phyloP scores from a whole-genome alignment of 1,140 invertebrate species.

The Pseudomyrmex gracilis region DNA sequence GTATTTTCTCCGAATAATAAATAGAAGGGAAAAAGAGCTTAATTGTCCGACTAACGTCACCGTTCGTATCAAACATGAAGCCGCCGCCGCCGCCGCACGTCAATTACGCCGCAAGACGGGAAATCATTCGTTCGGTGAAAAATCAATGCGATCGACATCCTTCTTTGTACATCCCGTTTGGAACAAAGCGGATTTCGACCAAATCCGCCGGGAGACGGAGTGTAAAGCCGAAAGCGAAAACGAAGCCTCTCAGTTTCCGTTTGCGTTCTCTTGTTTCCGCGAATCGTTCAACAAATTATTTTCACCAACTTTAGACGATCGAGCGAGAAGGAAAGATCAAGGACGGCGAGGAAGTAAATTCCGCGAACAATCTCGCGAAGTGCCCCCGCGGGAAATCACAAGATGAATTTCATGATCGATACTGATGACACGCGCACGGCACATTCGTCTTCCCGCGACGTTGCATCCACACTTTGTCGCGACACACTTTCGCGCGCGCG shows the following conservation, averaged over 20 bases:
- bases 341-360: constrained; percentile 2
- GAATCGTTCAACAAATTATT: constrained; percentile 26
- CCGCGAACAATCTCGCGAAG: constrained; percentile 40
- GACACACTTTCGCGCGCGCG: constrained; percentile 1
- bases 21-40: neutral
- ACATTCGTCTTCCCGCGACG: constrained; percentile 31
- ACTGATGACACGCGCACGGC: constrained; percentile 28
- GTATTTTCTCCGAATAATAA: neutral
- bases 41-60: neutral
- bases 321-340: neutral
- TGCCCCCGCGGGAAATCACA: constrained; percentile 45
- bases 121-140: too few species aligned
- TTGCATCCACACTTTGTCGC: neutral
- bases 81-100: neutral
- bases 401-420: constrained; percentile 59
- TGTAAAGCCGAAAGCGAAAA: neutral
- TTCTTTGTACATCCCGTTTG: neutral
- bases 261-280: neutral
- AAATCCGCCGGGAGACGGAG: neutral
- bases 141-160: too few species aligned
- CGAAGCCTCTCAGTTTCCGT: neutral
- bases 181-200: constrained; percentile 35
- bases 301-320: constrained; percentile 4
- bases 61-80: constrained; percentile 4
- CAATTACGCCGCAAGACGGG: too few species aligned